Conservation (phyloP, 2,888 invertebrate species). For the Rotaria magnacalcarata region DNA sequence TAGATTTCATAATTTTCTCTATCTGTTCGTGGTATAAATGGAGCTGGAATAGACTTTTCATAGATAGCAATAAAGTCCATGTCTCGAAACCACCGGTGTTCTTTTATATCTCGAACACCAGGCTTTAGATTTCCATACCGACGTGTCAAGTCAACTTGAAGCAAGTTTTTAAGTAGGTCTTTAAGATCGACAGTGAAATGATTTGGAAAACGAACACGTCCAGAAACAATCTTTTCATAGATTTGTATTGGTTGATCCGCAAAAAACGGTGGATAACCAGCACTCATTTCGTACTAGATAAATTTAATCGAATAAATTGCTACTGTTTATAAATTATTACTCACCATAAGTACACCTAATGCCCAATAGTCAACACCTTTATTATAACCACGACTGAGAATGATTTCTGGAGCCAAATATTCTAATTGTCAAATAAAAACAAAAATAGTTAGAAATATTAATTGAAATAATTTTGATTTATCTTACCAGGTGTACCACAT, state of each 20-base stretch:
- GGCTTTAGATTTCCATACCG: conserved; percentile 97
- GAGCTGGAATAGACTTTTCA: conserved; percentile 73
- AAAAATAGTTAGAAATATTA: no score
- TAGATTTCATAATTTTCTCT: conserved; percentile 38
- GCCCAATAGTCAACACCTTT: conserved; percentile 42
- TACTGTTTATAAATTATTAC: neutral
- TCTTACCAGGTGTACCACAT: conserved; percentile 33
- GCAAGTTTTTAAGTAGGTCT: conserved; percentile 86
- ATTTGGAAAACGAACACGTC: conserved; percentile 93
- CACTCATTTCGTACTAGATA: conserved; percentile 60
- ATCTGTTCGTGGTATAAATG: conserved; percentile 37
- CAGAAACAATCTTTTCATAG: conserved; percentile 98
- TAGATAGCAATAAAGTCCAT: conserved; percentile 99
- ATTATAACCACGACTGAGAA: conserved; percentile 36
- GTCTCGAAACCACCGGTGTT: conserved; percentile 95
- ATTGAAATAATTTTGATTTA: no score
- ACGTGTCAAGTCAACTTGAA: conserved; percentile 81
- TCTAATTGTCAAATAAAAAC: neutral
- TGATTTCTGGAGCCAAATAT: conserved; percentile 40
- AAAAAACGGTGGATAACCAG: conserved; percentile 96
- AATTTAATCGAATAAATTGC: conserved; percentile 48
- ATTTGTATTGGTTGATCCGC: conserved; percentile 99
- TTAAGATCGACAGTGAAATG: conserved; percentile 97
- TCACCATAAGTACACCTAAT: conserved; percentile 34
- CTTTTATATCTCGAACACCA: conserved; percentile 96